Evolutionary conservation across 2,888 invertebrate species (phyloP).

Genomic region (Tanaodytes sp.): DNA sequence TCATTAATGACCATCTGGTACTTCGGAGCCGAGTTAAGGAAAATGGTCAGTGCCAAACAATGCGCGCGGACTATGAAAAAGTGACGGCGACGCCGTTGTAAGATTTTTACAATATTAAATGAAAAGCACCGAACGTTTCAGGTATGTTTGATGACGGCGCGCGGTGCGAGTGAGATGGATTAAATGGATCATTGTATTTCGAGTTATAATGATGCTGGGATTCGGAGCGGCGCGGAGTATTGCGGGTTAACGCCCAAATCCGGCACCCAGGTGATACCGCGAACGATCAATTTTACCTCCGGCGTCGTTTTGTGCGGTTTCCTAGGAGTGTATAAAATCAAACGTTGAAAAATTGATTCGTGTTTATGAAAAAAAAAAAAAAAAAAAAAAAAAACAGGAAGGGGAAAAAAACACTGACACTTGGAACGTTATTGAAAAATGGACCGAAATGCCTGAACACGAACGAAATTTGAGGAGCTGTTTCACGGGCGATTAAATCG

Average conservation of each 20-base stretch:
- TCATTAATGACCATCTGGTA: too few relatives aligned
- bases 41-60: too few relatives aligned
- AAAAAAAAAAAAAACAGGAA: too few relatives aligned
- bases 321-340: slow-evolving; percentile 1
- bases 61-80: slow-evolving; percentile 28
- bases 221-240: slow-evolving; percentile 1
- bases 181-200: slow-evolving; percentile 22
- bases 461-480: too few relatives aligned
- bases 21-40: too few relatives aligned
- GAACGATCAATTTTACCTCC: slow-evolving; percentile 3
- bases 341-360: slow-evolving; percentile 1
- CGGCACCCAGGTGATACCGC: not conserved
- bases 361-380: too few relatives aligned
- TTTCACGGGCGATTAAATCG: too few relatives aligned
- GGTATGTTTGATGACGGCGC: slow-evolving; percentile 16
- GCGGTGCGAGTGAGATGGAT: slow-evolving; percentile 26
- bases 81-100: slow-evolving; percentile 19
- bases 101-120: too few relatives aligned
- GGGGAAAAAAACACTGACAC: too few relatives aligned
- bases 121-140: slow-evolving; percentile 19
- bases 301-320: slow-evolving; percentile 1
- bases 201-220: slow-evolving; percentile 26
- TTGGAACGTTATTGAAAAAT: not conserved
- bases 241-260: slow-evolving; percentile 13
- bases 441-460: too few relatives aligned